These are phyloP conservation scores for Conopomorpha cramerella DNA, from an alignment of 1,140 invertebrate species.

Conservation along the genomic window DNA sequence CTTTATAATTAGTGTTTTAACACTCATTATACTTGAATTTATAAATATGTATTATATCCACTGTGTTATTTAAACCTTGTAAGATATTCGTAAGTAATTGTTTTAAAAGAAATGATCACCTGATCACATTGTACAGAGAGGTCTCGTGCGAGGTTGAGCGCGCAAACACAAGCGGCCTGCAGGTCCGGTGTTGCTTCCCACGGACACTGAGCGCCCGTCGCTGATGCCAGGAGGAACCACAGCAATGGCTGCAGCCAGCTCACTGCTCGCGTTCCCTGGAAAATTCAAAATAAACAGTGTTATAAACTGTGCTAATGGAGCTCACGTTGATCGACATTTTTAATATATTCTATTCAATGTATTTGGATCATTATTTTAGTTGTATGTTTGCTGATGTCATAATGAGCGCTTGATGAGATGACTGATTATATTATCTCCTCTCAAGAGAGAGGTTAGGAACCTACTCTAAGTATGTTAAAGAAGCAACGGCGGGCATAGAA, in stretches of 20 bases:
- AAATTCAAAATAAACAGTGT: neutral
- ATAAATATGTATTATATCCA: no score
- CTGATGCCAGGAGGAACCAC: slow-evolving; percentile 11
- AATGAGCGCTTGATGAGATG: no score
- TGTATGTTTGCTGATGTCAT: no score
- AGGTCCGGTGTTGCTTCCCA: slow-evolving; percentile 76
- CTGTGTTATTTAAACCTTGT: no score
- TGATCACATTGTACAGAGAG: slow-evolving; percentile 89
- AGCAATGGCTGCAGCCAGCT: slow-evolving; percentile 16
- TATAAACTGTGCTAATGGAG: neutral
- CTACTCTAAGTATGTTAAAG: no score
- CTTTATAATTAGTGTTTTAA: no score
- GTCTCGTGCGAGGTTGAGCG: slow-evolving; percentile 79
- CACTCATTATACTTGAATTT: no score
- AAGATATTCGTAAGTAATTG: no score
- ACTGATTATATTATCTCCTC: no score
- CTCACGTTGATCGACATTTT: slow-evolving; percentile 3
- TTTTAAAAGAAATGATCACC: no score
- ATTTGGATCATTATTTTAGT: neutral
- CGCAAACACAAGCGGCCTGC: slow-evolving; percentile 86
- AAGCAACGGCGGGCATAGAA: no score
- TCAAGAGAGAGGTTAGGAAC: no score
- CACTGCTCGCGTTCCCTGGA: slow-evolving; percentile 12
- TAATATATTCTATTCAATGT: neutral
- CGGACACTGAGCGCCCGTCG: slow-evolving; percentile 72